Evolutionary conservation across 1,140 invertebrate species (phyloP), one percentile per base, ranked within the genome.

Genomic region (Ceratina calcarata): DNA sequence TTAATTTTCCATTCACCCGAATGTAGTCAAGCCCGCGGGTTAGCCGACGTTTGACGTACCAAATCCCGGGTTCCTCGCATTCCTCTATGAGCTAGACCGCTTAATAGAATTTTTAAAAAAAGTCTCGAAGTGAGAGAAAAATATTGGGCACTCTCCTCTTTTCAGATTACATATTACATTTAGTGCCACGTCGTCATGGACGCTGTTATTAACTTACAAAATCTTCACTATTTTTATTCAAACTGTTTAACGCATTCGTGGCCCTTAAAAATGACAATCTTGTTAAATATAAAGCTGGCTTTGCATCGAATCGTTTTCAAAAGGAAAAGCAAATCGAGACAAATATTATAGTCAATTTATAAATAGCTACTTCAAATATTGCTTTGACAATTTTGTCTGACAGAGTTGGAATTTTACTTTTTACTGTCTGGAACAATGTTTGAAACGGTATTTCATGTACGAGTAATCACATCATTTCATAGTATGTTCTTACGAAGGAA

Each of bases 1-100:
- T 89, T 89, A 89, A 89, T 89, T 89, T 88, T 86, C 86, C 81
- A 89, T 89, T 89, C 87, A 80, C 86, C 77, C 78, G 55, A 65
- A 55, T 69, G 60, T 73, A 83, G 70, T 53, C 32, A 27, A 80
- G 77, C 68, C 82, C 72, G 67, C 72, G 65, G 80, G 80, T 58
- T 60, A 77, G 15, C 68, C 73, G 73, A 80, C 84, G 70, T 83
- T 86, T 86, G 83, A 81, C 85, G 62, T 64, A 74, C 81, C n/a
- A 81, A 86, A 83, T 86, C 73, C 70, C 58, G 32, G 6, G 32
- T 37, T 6, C 66, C 49, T 62, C 58, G 71, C 71, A 61, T 68
- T 69, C 20, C 4, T 76, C 58, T 67, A 67, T 27, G 60, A 75
- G 69, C 58, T 72, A 68, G 79, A 78, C 80, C 76, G 79, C 79